phyloP scores from a whole-genome alignment of 1,140 invertebrate genomes.

The Berghia stephanieae region DNA sequence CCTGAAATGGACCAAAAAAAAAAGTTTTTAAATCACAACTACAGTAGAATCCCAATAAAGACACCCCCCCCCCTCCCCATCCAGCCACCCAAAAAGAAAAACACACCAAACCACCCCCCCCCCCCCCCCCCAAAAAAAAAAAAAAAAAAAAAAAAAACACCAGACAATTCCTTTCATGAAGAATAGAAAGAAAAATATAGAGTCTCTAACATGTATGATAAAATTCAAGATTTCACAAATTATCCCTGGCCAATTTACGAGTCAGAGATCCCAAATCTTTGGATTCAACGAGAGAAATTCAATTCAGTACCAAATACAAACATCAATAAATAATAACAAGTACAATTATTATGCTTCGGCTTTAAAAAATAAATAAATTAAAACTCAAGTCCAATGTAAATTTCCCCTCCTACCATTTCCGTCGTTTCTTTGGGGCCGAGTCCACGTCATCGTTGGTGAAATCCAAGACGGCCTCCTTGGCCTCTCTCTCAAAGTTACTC shows the following conservation, averaged over 20 bases:
- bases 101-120: too few relatives aligned
- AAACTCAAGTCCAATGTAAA: not conserved
- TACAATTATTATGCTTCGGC: not conserved
- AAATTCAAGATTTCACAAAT: too few relatives aligned
- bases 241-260: too few relatives aligned
- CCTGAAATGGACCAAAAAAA: conserved; percentile 66
- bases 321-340: not conserved
- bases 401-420: conserved; percentile 73
- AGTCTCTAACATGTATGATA: too few relatives aligned
- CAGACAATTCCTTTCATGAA: not conserved
- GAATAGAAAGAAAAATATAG: too few relatives aligned
- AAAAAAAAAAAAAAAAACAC: not conserved
- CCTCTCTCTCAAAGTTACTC: conserved; percentile 77
- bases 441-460: conserved; percentile 81
- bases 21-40: not conserved
- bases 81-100: too few relatives aligned
- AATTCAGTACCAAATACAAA: not conserved
- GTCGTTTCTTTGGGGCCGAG: conserved; percentile 70
- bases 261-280: too few relatives aligned
- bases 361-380: not conserved
- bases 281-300: too few relatives aligned
- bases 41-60: not conserved
- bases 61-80: too few relatives aligned
- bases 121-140: not conserved
- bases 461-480: conserved; percentile 79